Percentiles rank a stretch among this genome's conserved stretches.
Conservation (phyloP, 2,888 invertebrate species). For the Linyphia triangularis region DNA sequence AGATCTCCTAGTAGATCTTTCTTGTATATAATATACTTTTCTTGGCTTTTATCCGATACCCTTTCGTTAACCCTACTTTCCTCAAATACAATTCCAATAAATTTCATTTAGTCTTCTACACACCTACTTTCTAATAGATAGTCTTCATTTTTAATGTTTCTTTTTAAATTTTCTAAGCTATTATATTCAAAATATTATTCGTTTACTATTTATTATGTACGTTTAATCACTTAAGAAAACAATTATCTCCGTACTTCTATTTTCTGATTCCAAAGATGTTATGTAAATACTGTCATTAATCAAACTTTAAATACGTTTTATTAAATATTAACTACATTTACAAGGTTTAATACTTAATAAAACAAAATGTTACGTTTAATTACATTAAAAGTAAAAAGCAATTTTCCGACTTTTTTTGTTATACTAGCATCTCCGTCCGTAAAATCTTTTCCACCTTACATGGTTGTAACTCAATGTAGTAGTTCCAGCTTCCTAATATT, state of each 20-base stretch:
- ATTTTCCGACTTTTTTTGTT: slow-evolving; percentile 43
- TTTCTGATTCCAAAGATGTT: not conserved
- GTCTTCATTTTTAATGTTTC: too few relatives aligned
- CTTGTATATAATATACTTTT: not conserved
- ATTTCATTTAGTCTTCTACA: not conserved
- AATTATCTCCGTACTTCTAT: too few relatives aligned
- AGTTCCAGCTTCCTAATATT: too few relatives aligned
- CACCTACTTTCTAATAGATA: too few relatives aligned
- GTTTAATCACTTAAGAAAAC: too few relatives aligned
- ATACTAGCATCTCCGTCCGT: slow-evolving; percentile 71
- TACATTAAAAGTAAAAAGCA: too few relatives aligned
- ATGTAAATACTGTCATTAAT: not conserved
- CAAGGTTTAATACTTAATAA: not conserved
- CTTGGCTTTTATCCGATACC: not conserved
- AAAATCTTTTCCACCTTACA: slow-evolving; percentile 42
- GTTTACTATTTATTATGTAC: too few relatives aligned
- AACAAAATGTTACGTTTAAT: too few relatives aligned
- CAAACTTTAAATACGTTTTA: not conserved
- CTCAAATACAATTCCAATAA: not conserved
- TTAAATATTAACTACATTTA: not conserved
- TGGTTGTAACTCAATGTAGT: not conserved
- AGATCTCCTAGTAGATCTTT: slow-evolving; percentile 3
- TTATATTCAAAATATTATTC: too few relatives aligned
- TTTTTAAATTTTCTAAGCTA: too few relatives aligned
- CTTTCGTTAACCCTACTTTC: not conserved